Evolutionary conservation across 2,888 invertebrate genomes (phyloP).

Genomic region (Eupithecia subumbrata): DNA sequence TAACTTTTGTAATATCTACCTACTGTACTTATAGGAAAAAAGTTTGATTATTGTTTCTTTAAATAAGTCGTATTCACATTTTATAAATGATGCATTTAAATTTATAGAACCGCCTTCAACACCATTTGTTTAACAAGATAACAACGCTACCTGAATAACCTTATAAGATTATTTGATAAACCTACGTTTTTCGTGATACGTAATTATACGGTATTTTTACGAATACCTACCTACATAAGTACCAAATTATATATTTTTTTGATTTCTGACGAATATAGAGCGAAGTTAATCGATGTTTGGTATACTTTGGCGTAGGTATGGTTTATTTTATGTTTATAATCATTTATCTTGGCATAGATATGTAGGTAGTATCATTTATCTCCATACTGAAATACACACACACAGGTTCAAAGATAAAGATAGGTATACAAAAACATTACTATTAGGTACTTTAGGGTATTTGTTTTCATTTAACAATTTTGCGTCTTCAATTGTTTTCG

Average conservation of each 20-base stretch:
- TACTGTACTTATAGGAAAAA: neutral
- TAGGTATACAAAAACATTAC: neutral
- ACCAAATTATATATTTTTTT: neutral
- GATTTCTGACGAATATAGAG: neutral
- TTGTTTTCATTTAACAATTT: neutral
- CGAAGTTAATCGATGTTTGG: neutral
- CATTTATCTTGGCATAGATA: slow-evolving; percentile 5
- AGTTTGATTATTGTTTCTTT: neutral
- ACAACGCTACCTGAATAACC: slow-evolving; percentile 16
- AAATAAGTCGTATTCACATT: neutral
- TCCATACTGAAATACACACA: neutral
- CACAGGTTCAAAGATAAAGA: neutral
- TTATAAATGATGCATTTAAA: neutral
- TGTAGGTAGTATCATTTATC: neutral
- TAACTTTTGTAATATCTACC: neutral
- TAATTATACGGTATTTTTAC: neutral
- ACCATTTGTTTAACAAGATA: slow-evolving; percentile 23
- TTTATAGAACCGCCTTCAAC: neutral
- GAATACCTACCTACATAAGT: neutral
- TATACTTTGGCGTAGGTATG: neutral
- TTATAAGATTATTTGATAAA: neutral
- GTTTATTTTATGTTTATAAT: neutral
- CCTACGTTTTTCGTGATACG: neutral
- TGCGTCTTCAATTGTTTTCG: slow-evolving; percentile 5
- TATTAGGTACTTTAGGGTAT: neutral